Conservation (phyloP, 2,888 invertebrate genomes). For the Cataglyphis rosenhaueri region DNA sequence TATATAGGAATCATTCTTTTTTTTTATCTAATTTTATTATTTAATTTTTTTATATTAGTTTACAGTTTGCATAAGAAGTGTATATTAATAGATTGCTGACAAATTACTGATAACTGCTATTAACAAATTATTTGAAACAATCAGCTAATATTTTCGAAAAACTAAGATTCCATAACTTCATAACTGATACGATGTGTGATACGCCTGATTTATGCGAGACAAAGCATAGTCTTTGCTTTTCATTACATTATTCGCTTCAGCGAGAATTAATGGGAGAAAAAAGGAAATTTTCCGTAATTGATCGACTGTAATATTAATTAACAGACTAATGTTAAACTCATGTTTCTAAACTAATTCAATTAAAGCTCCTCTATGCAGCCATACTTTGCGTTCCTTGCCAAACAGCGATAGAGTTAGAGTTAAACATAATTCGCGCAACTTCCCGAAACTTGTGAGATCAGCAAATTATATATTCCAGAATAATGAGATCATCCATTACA, state of each 20-base stretch:
- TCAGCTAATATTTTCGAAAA: conserved; percentile 15
- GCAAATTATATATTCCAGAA: background rate
- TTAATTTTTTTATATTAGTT: background rate
- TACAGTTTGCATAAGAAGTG: background rate
- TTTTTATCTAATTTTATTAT: background rate
- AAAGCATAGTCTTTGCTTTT: conserved; percentile 25
- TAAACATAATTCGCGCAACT: conserved; percentile 40
- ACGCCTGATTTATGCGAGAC: background rate
- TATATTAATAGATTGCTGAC: background rate
- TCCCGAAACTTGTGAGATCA: conserved; percentile 19
- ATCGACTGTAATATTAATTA: conserved; percentile 75
- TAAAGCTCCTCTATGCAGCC: conserved; percentile 58
- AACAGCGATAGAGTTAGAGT: conserved; percentile 49
- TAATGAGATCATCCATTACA: background rate
- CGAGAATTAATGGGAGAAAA: conserved; percentile 64
- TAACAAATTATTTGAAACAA: background rate
- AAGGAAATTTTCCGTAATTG: conserved; percentile 62
- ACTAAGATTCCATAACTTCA: background rate
- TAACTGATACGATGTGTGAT: background rate
- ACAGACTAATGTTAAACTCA: conserved; percentile 70
- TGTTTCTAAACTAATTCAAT: conserved; percentile 77
- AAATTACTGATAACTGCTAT: background rate
- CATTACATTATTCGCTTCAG: conserved; percentile 36
- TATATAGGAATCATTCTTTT: background rate
- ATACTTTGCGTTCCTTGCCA: conserved; percentile 52